Conservation (phyloP, 2,113 vertebrate genomes). For the Scomber scombrus region DNA sequence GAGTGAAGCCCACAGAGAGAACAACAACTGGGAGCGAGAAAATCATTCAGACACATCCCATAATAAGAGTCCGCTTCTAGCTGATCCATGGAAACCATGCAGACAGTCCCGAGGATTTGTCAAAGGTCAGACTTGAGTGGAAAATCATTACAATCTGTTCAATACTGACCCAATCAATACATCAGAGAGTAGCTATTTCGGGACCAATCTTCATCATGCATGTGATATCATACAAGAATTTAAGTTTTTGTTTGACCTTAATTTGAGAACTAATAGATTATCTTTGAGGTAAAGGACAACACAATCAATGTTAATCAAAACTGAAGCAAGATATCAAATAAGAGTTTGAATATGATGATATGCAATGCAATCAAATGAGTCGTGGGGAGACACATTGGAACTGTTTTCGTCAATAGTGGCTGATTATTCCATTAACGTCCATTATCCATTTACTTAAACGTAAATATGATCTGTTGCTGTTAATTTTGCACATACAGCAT, state of each 20-base stretch:
- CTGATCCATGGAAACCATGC: conserved; percentile 78
- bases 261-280: background rate
- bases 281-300: conserved; percentile 2
- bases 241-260: conserved; percentile 10
- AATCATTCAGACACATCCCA: conserved; percentile 48
- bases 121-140: conserved; percentile 79
- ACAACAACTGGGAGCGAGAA: conserved; percentile 27
- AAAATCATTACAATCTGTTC: conserved; percentile 41
- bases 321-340: no score
- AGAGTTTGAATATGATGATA: background rate
- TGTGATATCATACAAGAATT: background rate
- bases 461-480: background rate
- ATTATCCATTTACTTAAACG: background rate
- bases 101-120: conserved; percentile 59
- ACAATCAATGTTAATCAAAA: background rate
- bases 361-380: background rate
- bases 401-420: background rate
- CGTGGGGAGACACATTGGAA: background rate
- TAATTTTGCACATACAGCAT: background rate
- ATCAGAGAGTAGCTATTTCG: background rate
- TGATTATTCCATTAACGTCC: background rate
- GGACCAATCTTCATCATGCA: no score
- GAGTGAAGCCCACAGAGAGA: conserved; percentile 17
- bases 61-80: conserved; percentile 60
- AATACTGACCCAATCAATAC: conserved; percentile 9